Conservation (phyloP, 2,797 vertebrate species). For the Australoheros facetus region DNA sequence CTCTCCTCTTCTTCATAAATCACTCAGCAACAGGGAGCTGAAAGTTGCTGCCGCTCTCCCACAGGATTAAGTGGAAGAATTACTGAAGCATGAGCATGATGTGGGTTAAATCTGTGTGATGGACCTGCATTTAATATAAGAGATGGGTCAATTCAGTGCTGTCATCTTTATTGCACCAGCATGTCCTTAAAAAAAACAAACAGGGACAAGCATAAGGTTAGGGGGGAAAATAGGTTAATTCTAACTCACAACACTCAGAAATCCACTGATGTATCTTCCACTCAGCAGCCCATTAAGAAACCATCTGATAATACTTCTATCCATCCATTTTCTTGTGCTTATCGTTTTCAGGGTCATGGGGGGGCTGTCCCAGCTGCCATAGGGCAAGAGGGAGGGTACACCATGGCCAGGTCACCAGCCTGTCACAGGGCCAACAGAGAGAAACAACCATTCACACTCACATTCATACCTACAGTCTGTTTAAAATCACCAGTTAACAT, state of each 20-base stretch:
- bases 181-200: slow-evolving; percentile 43
- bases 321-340: too few relatives aligned
- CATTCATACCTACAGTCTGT: too few relatives aligned
- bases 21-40: slow-evolving; percentile 41
- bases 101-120: slow-evolving; percentile 62
- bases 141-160: slow-evolving; percentile 72
- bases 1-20: slow-evolving; percentile 31
- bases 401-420: too few relatives aligned
- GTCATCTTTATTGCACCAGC: slow-evolving; percentile 61
- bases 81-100: slow-evolving; percentile 46
- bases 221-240: slow-evolving; percentile 28
- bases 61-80: slow-evolving; percentile 67
- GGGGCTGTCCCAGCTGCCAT: too few relatives aligned
- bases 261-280: neutral
- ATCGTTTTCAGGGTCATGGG: too few relatives aligned
- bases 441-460: too few relatives aligned
- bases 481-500: too few relatives aligned
- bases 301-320: neutral
- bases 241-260: neutral
- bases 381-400: too few relatives aligned
- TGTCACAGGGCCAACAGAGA: too few relatives aligned
- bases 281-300: neutral
- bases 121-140: slow-evolving; percentile 69
- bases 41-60: slow-evolving; percentile 47
- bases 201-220: slow-evolving; percentile 17